Conservation (phyloP, 2,797 vertebrate species). For the Cyclopterus lumpus region DNA sequence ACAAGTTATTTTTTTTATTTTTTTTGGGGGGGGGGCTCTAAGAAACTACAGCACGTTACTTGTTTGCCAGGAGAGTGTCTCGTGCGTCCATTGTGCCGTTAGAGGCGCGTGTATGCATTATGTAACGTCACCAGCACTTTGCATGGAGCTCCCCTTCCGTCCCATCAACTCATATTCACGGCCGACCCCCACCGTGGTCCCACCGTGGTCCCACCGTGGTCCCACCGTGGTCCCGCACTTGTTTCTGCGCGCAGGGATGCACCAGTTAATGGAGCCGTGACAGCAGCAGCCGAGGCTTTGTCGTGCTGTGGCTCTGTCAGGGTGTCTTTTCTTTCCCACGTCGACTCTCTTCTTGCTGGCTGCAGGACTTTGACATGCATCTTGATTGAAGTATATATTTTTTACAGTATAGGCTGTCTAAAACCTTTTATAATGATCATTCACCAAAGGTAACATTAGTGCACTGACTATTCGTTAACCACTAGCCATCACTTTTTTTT, state of each 20-base stretch:
- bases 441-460: not conserved
- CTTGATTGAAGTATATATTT: conserved; percentile 5
- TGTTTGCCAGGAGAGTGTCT: not conserved
- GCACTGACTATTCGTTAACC: not conserved
- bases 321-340: conserved; percentile 47
- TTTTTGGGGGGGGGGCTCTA: not conserved
- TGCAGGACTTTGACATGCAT: not conserved
- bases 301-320: too few species aligned
- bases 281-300: too few species aligned
- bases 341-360: conserved; percentile 5
- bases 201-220: too few species aligned
- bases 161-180: conserved; percentile 22
- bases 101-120: conserved; percentile 6
- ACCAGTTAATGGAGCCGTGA: too few species aligned
- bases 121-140: conserved; percentile 46
- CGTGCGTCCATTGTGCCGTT: conserved; percentile 35
- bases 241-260: too few species aligned
- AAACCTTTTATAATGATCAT: not conserved
- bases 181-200: too few species aligned
- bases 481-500: too few species aligned
- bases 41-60: not conserved
- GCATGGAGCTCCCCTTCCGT: conserved; percentile 28
- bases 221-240: too few species aligned
- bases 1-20: not conserved
- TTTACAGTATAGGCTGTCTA: not conserved